Percentiles rank a stretch among this genome's conserved stretches.
phyloP scores from a whole-genome alignment of 1,140 invertebrate species.

The Ostrea edulis region DNA sequence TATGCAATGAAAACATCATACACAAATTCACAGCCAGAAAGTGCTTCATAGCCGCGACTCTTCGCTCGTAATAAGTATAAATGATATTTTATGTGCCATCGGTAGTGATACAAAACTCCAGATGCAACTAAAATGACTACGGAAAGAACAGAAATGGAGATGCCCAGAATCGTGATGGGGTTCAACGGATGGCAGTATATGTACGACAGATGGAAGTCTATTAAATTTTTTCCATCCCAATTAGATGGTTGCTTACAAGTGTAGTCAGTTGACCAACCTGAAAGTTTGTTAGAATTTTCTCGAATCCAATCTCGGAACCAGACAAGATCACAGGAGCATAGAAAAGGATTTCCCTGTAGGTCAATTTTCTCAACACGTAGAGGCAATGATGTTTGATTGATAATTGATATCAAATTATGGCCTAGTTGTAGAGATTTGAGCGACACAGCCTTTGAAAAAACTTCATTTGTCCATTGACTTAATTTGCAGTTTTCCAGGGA shows the following conservation, averaged over 20 bases:
- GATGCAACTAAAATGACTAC: neutral
- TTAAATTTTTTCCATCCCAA: neutral
- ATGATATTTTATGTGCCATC: constrained; percentile 45
- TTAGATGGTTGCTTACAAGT: neutral
- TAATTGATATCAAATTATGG: neutral
- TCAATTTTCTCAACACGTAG: neutral
- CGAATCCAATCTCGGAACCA: constrained; percentile 42
- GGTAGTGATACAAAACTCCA: neutral
- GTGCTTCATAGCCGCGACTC: neutral
- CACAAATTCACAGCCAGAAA: neutral
- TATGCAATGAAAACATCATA: constrained; percentile 37
- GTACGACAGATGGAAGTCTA: constrained; percentile 29
- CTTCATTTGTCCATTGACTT: neutral
- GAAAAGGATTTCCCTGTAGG: constrained; percentile 39
- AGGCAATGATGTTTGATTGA: constrained; percentile 32
- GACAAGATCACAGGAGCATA: constrained; percentile 42
- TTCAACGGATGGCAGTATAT: constrained; percentile 1
- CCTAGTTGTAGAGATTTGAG: neutral
- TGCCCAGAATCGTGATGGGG: neutral
- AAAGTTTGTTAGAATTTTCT: too few species aligned
- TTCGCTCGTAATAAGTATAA: constrained; percentile 39
- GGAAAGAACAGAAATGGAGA: neutral
- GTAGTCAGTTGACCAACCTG: constrained; percentile 15
- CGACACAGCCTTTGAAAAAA: neutral
- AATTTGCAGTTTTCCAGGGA: neutral